These are phyloP conservation scores for Alloplasta piceator DNA, from an alignment of 2,888 invertebrate species.

Conservation along the genomic window DNA sequence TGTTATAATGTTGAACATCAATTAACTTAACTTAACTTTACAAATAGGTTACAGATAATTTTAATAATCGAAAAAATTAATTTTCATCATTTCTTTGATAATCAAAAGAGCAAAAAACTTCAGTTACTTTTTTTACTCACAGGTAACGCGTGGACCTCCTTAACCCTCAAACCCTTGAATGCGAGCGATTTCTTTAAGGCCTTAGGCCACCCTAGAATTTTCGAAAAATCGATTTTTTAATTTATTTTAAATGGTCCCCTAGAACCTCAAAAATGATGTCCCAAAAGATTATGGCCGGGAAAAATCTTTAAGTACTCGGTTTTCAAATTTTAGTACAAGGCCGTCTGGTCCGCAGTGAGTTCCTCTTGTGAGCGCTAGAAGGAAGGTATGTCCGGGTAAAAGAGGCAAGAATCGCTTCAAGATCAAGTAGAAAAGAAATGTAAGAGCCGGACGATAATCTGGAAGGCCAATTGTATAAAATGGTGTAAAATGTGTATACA, in stretches of 20 bases:
- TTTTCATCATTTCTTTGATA: no score
- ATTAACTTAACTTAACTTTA: no score
- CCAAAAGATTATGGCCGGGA: not conserved
- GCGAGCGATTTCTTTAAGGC: no score
- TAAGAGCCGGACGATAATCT: conserved; percentile 35
- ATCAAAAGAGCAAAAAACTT: no score
- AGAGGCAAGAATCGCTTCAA: conserved; percentile 46
- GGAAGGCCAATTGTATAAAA: conserved; percentile 54
- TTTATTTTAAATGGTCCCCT: conserved; percentile 9
- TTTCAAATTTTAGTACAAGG: conserved; percentile 14
- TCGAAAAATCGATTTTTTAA: conserved; percentile 15
- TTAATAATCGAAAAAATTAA: no score
- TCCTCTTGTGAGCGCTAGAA: conserved; percentile 12
- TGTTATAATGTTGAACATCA: no score
- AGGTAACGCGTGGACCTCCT: no score
- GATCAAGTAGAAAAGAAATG: conserved; percentile 51
- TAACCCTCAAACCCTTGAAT: no score
- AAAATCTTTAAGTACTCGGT: conserved; percentile 40
- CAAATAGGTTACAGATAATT: no score
- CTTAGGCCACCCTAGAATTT: conserved; percentile 1
- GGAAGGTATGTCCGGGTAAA: conserved; percentile 41
- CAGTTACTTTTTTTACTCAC: no score
- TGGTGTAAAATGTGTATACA: no score
- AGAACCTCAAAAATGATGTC: conserved; percentile 18
- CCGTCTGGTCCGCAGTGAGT: conserved; percentile 45